Evolutionary conservation across 2,888 invertebrate species (phyloP), one percentile per base, ranked within the genome.

Genomic region (Polyommatus iphigenia): DNA sequence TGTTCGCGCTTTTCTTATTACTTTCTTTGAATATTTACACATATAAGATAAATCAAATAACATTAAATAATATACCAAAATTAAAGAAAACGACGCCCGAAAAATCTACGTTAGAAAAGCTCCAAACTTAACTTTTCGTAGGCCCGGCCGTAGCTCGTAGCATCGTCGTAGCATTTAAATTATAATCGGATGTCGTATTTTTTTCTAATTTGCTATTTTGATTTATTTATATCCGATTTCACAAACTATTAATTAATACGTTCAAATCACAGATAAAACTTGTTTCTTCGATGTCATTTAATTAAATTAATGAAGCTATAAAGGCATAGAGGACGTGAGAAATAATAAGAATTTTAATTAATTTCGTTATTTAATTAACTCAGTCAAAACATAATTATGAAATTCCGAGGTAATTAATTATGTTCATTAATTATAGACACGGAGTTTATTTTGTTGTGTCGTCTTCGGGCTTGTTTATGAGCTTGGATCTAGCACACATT

Each of bases 341-440:
- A 73, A 13, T 76, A 76, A 36, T 36, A 36, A 15, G 29, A 76
- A 59, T 76, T 59, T 76, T 76, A 59, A 57, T 76, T 76, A 59
- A 20, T 46, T 29, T 54, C 15, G 24, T 75, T 20, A 62, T 62
- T 36, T 76, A 76, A 59, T 57, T 57, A 57, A 76, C 36, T 76
- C 59, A 59, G 32, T 62, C 75, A 75, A 50, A 46, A 46, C 46
- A 75, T 29, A 75, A 46, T 75, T 13, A 54, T 75, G 54, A 75
- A 50, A 32, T 67, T 67, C 18, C 67, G 29, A 67, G 67, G 46
- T 24, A 76, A 59, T 76, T 76, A 59, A 76, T 76, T 76, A 76
- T 57, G 32, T 57, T 5, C 57, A 59, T 76, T 76, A 76, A 76
- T 57, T 62, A 76, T 29, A 50, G 20, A 76, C 57, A 20, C 41